Conservation (phyloP, 2,797 vertebrate species). For the Trichosurus vulpecula region DNA sequence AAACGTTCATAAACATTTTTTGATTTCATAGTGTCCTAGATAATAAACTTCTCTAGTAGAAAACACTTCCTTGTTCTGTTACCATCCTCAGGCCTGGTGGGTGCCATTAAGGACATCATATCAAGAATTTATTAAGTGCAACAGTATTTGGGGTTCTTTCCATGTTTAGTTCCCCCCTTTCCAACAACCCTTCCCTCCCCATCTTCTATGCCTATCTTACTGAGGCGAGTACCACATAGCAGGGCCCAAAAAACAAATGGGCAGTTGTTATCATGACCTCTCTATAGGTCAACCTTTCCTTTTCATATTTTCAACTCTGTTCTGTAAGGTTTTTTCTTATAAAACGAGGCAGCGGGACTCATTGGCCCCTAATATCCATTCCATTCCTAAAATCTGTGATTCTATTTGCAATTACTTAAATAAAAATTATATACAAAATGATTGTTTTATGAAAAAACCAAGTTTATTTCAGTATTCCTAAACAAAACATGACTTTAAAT, state of each 20-base stretch:
- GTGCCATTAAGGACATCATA: background rate
- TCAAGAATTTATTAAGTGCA: background rate
- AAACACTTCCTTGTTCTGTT: background rate
- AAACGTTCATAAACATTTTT: background rate
- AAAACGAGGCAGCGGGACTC: background rate
- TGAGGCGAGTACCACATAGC: background rate
- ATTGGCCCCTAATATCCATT: background rate
- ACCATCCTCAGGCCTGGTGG: background rate
- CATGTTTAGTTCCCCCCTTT: background rate
- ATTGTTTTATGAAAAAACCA: background rate
- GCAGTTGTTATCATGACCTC: background rate
- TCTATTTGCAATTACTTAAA: background rate
- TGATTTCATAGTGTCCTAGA: background rate
- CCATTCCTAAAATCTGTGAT: background rate
- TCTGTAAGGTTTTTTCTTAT: background rate
- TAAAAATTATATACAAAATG: background rate
- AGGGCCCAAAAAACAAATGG: background rate
- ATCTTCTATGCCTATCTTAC: background rate
- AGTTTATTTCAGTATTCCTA: background rate
- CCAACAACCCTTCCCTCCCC: background rate
- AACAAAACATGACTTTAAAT: background rate
- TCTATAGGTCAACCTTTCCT: background rate
- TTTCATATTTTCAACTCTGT: background rate
- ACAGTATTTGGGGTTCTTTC: background rate
- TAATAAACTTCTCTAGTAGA: background rate